A percentile compares a stretch with the other conserved stretches of the same genome.
These are phyloP conservation scores for Catamblyrhynchus diadema DNA, from an alignment of 2,797 vertebrate species.

Conservation along the genomic window DNA sequence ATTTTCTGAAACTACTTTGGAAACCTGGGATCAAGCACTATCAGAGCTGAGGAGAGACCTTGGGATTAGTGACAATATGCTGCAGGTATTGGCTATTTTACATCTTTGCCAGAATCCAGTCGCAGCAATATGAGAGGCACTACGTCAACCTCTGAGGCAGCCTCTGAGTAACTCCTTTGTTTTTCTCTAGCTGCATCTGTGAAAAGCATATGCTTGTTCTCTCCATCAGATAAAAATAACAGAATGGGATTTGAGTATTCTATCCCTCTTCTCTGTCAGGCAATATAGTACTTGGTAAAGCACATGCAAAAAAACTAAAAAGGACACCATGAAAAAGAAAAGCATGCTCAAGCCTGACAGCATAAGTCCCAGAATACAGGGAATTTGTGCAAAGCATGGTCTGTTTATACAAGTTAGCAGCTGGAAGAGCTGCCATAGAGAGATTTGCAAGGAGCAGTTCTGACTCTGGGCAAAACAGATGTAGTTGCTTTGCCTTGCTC, in stretches of 20 bases:
- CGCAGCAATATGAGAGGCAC: background rate
- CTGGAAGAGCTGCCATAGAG: background rate
- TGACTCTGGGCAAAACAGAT: background rate
- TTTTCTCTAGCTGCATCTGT: background rate
- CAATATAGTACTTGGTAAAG: background rate
- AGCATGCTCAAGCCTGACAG: background rate
- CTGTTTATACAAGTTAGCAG: background rate
- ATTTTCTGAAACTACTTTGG: background rate
- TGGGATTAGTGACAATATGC: background rate
- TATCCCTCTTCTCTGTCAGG: background rate
- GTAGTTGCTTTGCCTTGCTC: background rate
- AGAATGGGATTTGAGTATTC: background rate
- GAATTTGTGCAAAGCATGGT: background rate
- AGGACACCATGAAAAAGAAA: background rate
- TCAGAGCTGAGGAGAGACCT: background rate
- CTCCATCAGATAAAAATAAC: background rate
- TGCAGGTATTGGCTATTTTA: background rate
- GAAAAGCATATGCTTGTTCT: background rate
- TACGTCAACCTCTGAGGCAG: background rate
- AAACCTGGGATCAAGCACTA: background rate
- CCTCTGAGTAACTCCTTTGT: background rate
- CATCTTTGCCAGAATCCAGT: background rate
- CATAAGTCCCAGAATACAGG: background rate
- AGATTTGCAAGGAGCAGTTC: background rate
- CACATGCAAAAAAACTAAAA: background rate